Evolutionary conservation across 1,140 invertebrate species (phyloP), one percentile per base, ranked within the genome.

Genomic region (Drosophila biarmipes): DNA sequence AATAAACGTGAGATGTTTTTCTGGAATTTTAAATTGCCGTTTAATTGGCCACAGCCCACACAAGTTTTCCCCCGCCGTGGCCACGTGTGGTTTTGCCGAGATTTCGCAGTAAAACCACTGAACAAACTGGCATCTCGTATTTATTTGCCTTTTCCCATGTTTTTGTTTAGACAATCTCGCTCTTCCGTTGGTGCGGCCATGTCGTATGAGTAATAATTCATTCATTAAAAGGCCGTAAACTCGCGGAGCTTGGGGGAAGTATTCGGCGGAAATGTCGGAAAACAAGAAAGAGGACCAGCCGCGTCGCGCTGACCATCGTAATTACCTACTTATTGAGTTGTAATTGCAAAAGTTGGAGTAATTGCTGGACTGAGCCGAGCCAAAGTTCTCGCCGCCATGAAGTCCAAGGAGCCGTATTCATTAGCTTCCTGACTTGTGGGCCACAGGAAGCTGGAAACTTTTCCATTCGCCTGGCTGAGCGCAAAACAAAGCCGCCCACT

Each of bases 241-340:
- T 46, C 45, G 42, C 15, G 19, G 12, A 14, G 27, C 19, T 29
- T 21, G 37, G 40, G 34, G 42, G 35, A 49, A 63, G 72, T 72
- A 72, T 78, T 78, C 52, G 49, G 17, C 14, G 43, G 40, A 78
- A 78, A 78, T 57, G 64, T 59, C 58, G 48, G 43, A 10, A 10
- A 62, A 87, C 57, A 57, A 51, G 11, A 49, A 14, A 31, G 10
- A 35, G 37, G 52, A 4, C 15, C 10, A 35, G 14, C 8, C 43
- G 12, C 38, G 2, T 24, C 15, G 21, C 31, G 7, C 29, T 27
- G 29, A 19, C 40, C 19, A 21, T 37, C 78, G 51, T 87, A 79
- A 87, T 76, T 59, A 86, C 66, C 59, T 89, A 66, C 78, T 87
- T 86, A 86, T 86, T 82, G 78, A 82, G 82, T 87, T 87, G 82